phyloP scores from a whole-genome alignment of 2,888 invertebrate genomes.

The Entomobrya proxima region DNA sequence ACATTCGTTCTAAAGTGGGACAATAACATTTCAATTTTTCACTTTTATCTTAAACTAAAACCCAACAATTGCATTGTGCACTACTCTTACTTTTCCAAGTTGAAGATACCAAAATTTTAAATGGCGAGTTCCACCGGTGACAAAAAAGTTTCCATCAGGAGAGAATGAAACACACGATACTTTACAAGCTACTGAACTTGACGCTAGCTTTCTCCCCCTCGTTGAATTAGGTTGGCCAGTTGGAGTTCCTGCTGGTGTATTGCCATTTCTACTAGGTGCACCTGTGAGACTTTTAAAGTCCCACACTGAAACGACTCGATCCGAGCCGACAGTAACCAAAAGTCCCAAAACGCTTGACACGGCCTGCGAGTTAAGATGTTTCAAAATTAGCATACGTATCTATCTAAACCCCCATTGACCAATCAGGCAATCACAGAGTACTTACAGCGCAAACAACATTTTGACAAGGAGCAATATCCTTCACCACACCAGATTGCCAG shows the following conservation, averaged over 20 bases:
- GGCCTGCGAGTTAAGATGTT: constrained; percentile 63
- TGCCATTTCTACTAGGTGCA: constrained; percentile 68
- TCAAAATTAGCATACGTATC: background rate
- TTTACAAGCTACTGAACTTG: constrained; percentile 95
- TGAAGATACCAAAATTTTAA: constrained; percentile 99
- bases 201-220: constrained; percentile 93
- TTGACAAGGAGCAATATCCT: constrained; percentile 75
- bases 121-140: constrained; percentile 97
- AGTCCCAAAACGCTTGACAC: constrained; percentile 74
- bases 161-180: constrained; percentile 96
- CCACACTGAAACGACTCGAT: constrained; percentile 99
- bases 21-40: background rate
- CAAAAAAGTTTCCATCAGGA: constrained; percentile 96
- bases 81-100: constrained; percentile 75
- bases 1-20: constrained; percentile 72
- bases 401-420: too few species aligned
- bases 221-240: constrained; percentile 80
- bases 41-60: background rate
- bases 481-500: constrained; percentile 75
- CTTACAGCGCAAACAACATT: constrained; percentile 75
- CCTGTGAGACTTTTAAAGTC: constrained; percentile 81
- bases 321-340: constrained; percentile 95
- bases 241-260: constrained; percentile 68
- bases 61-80: background rate
- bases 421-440: too few species aligned